phyloP scores from a whole-genome alignment of 1,140 invertebrate species.

The Diuraphis noxia region DNA sequence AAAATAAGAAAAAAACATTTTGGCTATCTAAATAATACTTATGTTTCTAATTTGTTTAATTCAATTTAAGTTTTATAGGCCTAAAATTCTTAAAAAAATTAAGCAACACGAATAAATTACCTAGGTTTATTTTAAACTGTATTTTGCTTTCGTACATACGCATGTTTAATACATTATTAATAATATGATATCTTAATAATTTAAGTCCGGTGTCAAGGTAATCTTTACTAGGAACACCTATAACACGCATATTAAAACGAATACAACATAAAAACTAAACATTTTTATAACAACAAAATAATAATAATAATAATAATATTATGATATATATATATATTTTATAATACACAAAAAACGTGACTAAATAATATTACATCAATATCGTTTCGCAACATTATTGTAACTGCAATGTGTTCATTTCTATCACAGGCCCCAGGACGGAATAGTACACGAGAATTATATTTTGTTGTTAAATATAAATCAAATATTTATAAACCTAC shows the following conservation, averaged over 20 bases:
- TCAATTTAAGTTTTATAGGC: not conserved
- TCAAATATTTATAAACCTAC: not conserved
- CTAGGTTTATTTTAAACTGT: constrained; percentile 7
- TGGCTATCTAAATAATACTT: constrained; percentile 26
- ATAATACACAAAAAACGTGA: constrained; percentile 17
- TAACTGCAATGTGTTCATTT: constrained; percentile 6
- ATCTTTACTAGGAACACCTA: constrained; percentile 41
- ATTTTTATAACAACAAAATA: constrained; percentile 41
- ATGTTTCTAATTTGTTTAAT: constrained; percentile 33
- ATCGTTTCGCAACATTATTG: not conserved
- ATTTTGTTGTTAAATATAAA: not conserved
- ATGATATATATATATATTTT: not conserved
- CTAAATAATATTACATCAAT: not conserved
- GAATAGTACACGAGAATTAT: constrained; percentile 39
- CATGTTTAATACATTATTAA: not conserved
- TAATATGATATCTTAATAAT: not conserved
- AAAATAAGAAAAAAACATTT: not conserved
- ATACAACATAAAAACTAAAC: constrained; percentile 10
- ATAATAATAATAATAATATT: constrained; percentile 1
- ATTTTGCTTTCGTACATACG: not conserved
- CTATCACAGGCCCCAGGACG: constrained; percentile 48
- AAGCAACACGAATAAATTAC: constrained; percentile 27
- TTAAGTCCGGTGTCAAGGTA: constrained; percentile 28
- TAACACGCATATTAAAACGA: constrained; percentile 7
- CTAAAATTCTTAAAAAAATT: not conserved